Conservation (phyloP, 2,888 invertebrate species). For the Pseudococcus viburni region DNA sequence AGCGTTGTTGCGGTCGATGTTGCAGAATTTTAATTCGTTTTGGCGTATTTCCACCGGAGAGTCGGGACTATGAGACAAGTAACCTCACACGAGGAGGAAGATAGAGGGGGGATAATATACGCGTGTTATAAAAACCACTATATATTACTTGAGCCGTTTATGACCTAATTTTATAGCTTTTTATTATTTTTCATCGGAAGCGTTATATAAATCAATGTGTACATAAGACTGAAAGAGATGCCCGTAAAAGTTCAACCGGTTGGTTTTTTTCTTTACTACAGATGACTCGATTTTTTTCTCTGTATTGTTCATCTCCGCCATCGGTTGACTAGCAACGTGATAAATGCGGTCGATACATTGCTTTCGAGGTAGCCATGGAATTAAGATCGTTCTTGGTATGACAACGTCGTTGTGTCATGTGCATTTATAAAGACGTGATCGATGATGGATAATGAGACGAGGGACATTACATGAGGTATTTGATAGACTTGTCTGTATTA, state of each 20-base stretch:
- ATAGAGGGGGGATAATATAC: neutral
- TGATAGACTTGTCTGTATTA: neutral
- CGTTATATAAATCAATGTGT: constrained; percentile 36
- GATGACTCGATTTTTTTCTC: constrained; percentile 32
- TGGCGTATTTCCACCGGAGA: constrained; percentile 37
- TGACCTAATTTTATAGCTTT: constrained; percentile 53
- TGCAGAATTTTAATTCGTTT: constrained; percentile 51
- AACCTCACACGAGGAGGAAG: constrained; percentile 5
- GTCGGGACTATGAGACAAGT: neutral
- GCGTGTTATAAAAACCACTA: constrained; percentile 17
- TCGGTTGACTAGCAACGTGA: neutral
- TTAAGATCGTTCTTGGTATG: constrained; percentile 30
- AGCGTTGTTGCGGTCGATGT: constrained; percentile 13
- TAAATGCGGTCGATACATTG: constrained; percentile 32
- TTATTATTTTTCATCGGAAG: constrained; percentile 37
- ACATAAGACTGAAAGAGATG: neutral
- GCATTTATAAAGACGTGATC: constrained; percentile 3
- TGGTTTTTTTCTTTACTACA: constrained; percentile 16
- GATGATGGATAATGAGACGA: neutral
- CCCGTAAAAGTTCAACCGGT: constrained; percentile 41
- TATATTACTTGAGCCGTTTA: constrained; percentile 32
- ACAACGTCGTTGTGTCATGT: constrained; percentile 33
- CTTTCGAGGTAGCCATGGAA: neutral
- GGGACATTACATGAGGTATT: neutral
- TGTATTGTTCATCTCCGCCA: neutral